A percentile compares a stretch with the other conserved stretches of the same genome.
Evolutionary conservation across 2,113 vertebrate genomes (phyloP).

Genomic region (Cyanoramphus novaezelandiae): DNA sequence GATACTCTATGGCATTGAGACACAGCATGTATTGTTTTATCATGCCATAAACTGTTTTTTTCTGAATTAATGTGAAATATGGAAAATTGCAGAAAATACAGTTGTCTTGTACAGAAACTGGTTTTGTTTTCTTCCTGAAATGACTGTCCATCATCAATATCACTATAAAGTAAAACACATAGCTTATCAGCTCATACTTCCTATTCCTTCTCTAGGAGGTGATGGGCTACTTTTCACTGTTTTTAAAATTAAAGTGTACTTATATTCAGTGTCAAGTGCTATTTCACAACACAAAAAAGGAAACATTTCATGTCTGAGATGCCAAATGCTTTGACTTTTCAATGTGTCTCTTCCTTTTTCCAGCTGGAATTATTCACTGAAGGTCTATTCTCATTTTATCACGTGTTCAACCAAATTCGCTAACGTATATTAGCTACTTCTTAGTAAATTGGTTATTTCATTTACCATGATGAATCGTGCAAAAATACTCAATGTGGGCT

Average conservation of each 20-base stretch:
- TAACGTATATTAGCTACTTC: background rate
- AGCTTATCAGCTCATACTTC: background rate
- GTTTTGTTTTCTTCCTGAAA: background rate
- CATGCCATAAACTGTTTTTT: background rate
- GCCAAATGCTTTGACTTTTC: background rate
- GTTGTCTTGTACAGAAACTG: background rate
- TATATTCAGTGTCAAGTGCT: background rate
- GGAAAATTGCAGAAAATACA: background rate
- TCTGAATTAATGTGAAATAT: background rate
- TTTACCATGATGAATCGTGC: background rate
- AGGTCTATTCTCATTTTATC: background rate
- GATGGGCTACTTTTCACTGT: background rate
- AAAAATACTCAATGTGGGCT: background rate
- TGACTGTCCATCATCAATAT: background rate
- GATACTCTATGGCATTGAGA: background rate
- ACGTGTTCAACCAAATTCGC: background rate
- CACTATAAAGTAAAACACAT: background rate
- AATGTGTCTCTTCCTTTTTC: background rate
- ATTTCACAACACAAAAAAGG: background rate
- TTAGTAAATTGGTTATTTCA: background rate
- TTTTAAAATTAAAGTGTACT: background rate
- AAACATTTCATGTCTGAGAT: background rate
- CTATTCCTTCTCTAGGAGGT: background rate
- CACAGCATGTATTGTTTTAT: too few relatives aligned
- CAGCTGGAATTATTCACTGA: background rate